A percentile compares a stretch with the other conserved stretches of the same genome.
Conservation (phyloP, 1,140 invertebrate species). For the Cydia splendana region DNA sequence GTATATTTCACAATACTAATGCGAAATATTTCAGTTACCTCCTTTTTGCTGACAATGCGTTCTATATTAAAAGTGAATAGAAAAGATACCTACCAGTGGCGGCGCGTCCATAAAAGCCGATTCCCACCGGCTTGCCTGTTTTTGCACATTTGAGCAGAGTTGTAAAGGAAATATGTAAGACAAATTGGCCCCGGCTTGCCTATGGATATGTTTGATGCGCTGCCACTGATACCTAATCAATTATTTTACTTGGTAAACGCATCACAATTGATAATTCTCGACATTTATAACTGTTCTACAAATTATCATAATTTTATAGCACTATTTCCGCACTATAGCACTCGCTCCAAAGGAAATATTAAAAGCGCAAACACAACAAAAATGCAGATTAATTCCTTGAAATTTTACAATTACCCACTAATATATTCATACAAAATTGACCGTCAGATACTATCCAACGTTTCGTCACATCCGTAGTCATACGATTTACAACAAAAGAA, state of each 20-base stretch:
- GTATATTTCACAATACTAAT: background rate
- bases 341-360: background rate
- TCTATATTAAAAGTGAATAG: too few relatives aligned
- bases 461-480: conserved; percentile 44
- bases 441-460: conserved; percentile 4
- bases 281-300: background rate
- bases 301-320: background rate
- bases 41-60: too few relatives aligned
- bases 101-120: too few relatives aligned
- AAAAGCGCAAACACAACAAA: background rate
- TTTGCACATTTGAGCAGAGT: too few relatives aligned
- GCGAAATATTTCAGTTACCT: background rate
- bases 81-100: too few relatives aligned
- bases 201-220: too few relatives aligned
- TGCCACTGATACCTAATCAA: too few relatives aligned
- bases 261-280: too few relatives aligned
- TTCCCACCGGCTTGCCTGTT: too few relatives aligned
- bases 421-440: conserved; percentile 30
- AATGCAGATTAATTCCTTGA: conserved; percentile 1
- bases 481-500: conserved; percentile 13
- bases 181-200: too few relatives aligned
- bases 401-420: conserved; percentile 1
- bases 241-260: too few relatives aligned
- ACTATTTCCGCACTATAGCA: background rate
- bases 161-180: too few relatives aligned